These are phyloP conservation scores for Andricus grossulariae DNA, from an alignment of 1,140 invertebrate genomes.

Conservation along the genomic window DNA sequence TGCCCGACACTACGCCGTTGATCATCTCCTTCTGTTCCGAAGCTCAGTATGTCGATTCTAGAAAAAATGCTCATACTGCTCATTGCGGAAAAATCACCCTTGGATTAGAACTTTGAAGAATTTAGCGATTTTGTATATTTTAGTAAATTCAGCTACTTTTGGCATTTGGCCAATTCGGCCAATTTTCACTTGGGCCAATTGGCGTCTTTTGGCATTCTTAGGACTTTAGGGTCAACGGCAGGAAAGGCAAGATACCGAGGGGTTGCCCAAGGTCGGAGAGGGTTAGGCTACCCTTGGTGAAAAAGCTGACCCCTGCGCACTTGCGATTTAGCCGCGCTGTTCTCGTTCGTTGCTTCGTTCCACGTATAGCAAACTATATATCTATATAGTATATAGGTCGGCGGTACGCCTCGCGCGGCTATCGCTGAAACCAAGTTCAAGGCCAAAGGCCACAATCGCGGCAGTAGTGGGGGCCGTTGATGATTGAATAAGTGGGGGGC, in stretches of 20 bases:
- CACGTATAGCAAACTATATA: constrained; percentile 33
- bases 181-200: too few relatives aligned
- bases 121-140: too few relatives aligned
- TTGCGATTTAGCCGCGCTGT: constrained; percentile 40
- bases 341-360: constrained; percentile 37
- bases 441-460: constrained; percentile 77
- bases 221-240: constrained; percentile 40
- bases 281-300: constrained; percentile 58
- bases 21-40: constrained; percentile 35
- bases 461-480: constrained; percentile 68
- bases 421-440: constrained; percentile 83
- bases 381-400: constrained; percentile 67
- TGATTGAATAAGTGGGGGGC: constrained; percentile 72
- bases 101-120: too few relatives aligned
- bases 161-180: too few relatives aligned
- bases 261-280: constrained; percentile 59
- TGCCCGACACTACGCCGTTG: constrained; percentile 20
- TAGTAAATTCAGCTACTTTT: too few relatives aligned
- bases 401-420: constrained; percentile 72
- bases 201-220: too few relatives aligned
- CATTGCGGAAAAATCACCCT: too few relatives aligned
- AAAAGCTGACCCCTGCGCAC: constrained; percentile 55
- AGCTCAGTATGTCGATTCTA: too few relatives aligned
- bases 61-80: too few relatives aligned
- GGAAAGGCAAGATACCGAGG: constrained; percentile 47